Base-by-base conservation (phyloP, 2,113 vertebrate genomes). In the Trichomycterus rosablanca region DNA sequence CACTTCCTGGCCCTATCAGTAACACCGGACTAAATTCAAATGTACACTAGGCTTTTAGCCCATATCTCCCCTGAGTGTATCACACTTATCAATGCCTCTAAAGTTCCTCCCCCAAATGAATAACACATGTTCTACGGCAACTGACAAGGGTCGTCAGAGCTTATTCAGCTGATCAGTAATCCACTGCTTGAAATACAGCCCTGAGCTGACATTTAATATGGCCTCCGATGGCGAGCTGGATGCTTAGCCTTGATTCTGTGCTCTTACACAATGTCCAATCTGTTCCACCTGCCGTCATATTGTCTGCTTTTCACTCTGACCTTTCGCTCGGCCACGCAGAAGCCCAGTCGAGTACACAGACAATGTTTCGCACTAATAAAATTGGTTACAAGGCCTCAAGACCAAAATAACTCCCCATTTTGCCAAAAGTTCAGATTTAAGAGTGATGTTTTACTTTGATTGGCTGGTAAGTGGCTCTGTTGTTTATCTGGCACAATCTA, bases 241-340 rank as follows among this genome's bases (percentile, higher is more conserved):
- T 30, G 56, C 30, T 37, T 53, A 52, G 54, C 26, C 54, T 58
- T 44, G 71, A 67, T 66, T 57, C 52, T 51, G n/a, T 54, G 35
- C 56, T 3, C 45, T 45, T 58, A 66, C 37, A 71, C 58, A 61
- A 66, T 51, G 59, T 60, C 52, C 68, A 69, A 57, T 57, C 57
- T 60, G 62, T 66, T 71, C 63, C 63, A 66, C 68, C 62, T 65
- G 52, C 43, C 52, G 7, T 39, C 32, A 32, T 34, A 51, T 59
- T 39, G 66, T 48, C 60, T 19, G 55, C 48, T 62, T 58, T 68
- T 60, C 61, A 56, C 57, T 16, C 15, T 68, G 65, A 68, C 65
- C 65, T 68, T 62, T 42, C 24, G 43, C 23, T 64, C 35, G 15
- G 51, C 62, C 30, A 30, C 46, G 39, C 40, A 63, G 35, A 32